A percentile compares a stretch with the other conserved stretches of the same genome.
These are phyloP conservation scores for Heterodera filipjevi DNA, from an alignment of 2,888 invertebrate species.

Conservation along the genomic window DNA sequence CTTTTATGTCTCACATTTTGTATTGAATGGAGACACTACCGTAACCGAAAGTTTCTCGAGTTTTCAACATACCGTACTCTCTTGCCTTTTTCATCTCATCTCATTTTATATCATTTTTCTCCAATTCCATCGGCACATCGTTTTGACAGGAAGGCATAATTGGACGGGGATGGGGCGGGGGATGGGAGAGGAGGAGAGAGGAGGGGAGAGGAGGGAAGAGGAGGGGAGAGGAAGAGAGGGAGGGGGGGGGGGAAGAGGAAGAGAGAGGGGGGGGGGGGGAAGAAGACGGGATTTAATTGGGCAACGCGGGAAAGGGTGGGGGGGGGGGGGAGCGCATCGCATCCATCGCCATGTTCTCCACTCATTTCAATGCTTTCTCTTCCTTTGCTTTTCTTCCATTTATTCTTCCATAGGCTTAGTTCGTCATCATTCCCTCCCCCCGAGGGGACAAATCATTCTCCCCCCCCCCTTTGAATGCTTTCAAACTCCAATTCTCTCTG, in stretches of 20 bases:
- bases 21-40: no score
- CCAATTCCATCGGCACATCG: slow-evolving; percentile 9
- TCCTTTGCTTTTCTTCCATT: not conserved
- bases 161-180: not conserved
- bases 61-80: not conserved
- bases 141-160: slow-evolving; percentile 5
- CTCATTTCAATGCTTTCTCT: not conserved
- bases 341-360: not conserved
- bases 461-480: not conserved
- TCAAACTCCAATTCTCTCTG: not conserved
- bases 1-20: no score
- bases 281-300: not conserved
- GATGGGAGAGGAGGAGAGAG: no score
- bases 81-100: not conserved
- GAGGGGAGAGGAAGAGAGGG: not conserved
- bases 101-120: not conserved
- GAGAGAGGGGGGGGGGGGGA: not conserved
- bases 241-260: not conserved
- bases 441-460: not conserved
- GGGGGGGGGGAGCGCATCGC: no score
- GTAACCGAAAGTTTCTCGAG: not conserved
- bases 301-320: not conserved
- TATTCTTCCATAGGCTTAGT: not conserved
- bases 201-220: not conserved
- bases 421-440: not conserved